Evolutionary conservation across 2,888 invertebrate species (phyloP), one percentile per base, ranked within the genome.

Genomic region (Cabera pusaria): DNA sequence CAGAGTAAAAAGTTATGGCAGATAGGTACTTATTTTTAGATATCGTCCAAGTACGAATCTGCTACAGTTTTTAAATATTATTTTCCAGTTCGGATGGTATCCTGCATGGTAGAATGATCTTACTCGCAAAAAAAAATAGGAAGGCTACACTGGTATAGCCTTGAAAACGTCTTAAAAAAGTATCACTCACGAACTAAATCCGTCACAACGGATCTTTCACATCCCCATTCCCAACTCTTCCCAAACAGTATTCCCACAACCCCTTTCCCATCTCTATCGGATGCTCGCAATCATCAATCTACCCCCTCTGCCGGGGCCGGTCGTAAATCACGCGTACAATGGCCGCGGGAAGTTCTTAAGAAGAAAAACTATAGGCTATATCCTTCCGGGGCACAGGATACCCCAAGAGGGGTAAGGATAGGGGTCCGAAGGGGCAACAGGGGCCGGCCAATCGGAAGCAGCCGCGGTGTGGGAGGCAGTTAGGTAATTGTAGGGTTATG

Each of bases 321-420:
- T 71, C 76, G 78, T 87, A 87, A 85, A 87, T 87, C 87, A 87
- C 82, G 82, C 79, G 73, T 72, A 88, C 87, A 88, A 87, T 87
- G 79, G 76, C 73, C 81, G 77, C 55, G 77, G 87, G 88, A 87
- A 87, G 86, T 86, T 84, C 88, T 87, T 87, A 86, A 86, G 87
- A 86, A 88, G 87, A 88, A 86, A 88, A 88, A 88, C 88, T 88
- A 88, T 87, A 88, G 88, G 87, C 87, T 86, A 87, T 85, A 86
- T 88, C 88, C 88, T 87, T 88, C 88, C 87, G 77, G 82, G 75
- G 76, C 67, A 74, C 18, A 25, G 23, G 31, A 31, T 10, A 21
- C 25, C 20, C 29, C 25, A 25, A 3, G 5, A 24, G 23, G 36
- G 36, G 29, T 6, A n/a, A 6, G 12, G 4, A 27, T 12, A 12